A percentile compares a stretch with the other conserved stretches of the same genome.
These are phyloP conservation scores for Ruditapes philippinarum DNA, from an alignment of 1,140 invertebrate genomes.

Conservation along the genomic window DNA sequence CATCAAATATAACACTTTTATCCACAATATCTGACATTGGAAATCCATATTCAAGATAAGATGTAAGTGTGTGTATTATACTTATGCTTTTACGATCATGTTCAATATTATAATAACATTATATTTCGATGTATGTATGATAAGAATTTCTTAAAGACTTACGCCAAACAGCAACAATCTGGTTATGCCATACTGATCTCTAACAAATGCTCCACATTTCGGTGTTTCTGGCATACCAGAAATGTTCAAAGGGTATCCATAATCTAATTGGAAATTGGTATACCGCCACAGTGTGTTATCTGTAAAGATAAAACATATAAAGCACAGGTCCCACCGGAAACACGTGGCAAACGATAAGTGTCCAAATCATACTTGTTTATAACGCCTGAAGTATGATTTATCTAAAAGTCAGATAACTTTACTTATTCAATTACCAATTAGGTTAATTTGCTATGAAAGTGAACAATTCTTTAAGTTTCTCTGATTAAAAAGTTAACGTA, in stretches of 20 bases:
- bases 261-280: conserved; percentile 68
- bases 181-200: conserved; percentile 61
- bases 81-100: too few relatives aligned
- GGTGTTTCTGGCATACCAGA: conserved; percentile 61
- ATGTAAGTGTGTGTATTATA: too few relatives aligned
- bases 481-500: too few relatives aligned
- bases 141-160: too few relatives aligned
- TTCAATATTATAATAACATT: too few relatives aligned
- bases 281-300: conserved; percentile 70
- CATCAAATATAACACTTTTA: too few relatives aligned
- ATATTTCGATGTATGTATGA: too few relatives aligned
- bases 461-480: too few relatives aligned
- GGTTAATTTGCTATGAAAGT: too few relatives aligned
- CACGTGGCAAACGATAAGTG: background rate
- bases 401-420: background rate
- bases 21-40: too few relatives aligned
- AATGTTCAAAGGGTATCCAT: conserved; percentile 64
- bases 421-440: background rate
- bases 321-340: background rate
- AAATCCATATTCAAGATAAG: too few relatives aligned
- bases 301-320: conserved; percentile 5
- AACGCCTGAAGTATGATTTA: background rate
- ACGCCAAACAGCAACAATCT: conserved; percentile 70
- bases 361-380: background rate
- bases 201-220: conserved; percentile 56